Evolutionary conservation across 2,797 vertebrate species (phyloP).

Genomic region (Pangasius sanitwongsei): DNA sequence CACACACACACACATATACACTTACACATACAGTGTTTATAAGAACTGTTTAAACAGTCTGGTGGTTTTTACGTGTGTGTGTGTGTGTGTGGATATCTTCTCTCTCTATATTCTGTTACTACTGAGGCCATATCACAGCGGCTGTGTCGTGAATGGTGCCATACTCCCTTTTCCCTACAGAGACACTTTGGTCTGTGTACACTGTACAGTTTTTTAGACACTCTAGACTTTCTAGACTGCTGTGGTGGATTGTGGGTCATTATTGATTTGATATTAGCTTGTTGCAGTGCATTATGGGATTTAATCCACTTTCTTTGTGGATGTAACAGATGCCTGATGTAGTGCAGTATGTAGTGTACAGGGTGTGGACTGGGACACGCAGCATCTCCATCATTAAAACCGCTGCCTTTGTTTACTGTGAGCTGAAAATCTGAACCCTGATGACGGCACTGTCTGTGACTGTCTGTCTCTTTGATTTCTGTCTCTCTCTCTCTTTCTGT

Average conservation of each 20-base stretch:
- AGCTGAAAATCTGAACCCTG: background rate
- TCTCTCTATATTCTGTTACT: background rate
- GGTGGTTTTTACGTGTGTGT: background rate
- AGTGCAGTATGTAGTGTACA: constrained; percentile 11
- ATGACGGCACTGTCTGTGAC: background rate
- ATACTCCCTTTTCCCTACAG: background rate
- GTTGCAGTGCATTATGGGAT: constrained; percentile 15
- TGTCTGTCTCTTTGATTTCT: background rate
- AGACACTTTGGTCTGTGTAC: background rate
- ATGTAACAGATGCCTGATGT: background rate
- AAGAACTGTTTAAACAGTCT: background rate
- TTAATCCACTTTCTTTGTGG: background rate
- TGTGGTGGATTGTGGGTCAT: constrained; percentile 9
- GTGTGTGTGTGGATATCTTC: background rate
- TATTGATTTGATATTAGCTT: background rate
- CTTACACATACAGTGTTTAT: background rate
- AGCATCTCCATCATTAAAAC: background rate
- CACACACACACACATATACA: background rate
- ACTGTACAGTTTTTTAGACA: background rate
- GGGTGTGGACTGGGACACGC: background rate
- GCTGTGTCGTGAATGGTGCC: background rate
- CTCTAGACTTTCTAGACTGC: background rate
- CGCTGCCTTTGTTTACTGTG: background rate
- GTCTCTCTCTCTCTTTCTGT: background rate
- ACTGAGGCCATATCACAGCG: background rate